These are phyloP conservation scores for Thripadectes ignobilis DNA, from an alignment of 2,797 vertebrate genomes.

Conservation along the genomic window DNA sequence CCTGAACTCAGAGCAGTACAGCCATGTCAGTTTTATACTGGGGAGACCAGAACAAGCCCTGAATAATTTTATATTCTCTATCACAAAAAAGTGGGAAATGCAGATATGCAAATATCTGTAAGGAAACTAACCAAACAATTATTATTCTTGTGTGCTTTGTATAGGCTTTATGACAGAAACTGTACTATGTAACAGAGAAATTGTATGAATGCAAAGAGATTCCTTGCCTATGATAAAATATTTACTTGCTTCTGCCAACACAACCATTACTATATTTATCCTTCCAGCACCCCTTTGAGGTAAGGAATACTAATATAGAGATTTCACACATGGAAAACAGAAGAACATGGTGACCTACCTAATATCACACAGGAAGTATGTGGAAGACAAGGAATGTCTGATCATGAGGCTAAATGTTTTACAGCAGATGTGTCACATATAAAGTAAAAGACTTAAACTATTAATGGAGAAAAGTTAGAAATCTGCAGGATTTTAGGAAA, in stretches of 20 bases:
- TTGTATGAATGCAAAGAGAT: neutral
- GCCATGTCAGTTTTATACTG: neutral
- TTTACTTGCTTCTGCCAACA: conserved; percentile 23
- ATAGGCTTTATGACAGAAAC: rapidly evolving
- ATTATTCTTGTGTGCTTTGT: neutral
- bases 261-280: conserved; percentile 38
- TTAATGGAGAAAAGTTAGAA: neutral
- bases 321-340: conserved; percentile 30
- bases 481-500: neutral
- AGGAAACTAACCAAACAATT: neutral
- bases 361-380: neutral
- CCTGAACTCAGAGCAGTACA: neutral
- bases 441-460: neutral
- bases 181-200: neutral
- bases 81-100: neutral
- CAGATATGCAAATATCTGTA: neutral
- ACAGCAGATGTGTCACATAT: neutral
- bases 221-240: conserved; percentile 26
- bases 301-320: conserved; percentile 2
- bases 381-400: neutral
- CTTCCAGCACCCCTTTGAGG: conserved; percentile 14
- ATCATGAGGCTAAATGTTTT: neutral
- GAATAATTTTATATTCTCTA: neutral
- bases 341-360: neutral
- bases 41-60: neutral